Evolutionary conservation across 2,888 invertebrate genomes (phyloP).

Genomic region (Bombylius major): DNA sequence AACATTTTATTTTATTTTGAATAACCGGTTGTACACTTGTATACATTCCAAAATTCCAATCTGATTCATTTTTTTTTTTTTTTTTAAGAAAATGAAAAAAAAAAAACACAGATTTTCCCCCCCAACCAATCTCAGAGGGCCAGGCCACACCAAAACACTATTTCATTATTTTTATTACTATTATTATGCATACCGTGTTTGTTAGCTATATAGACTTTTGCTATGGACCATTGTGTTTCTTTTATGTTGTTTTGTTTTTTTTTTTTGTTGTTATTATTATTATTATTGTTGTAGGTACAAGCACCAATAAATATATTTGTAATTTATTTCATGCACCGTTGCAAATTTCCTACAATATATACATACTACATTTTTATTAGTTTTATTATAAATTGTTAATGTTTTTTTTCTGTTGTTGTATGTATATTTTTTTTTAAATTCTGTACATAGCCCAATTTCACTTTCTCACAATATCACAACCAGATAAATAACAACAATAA

Average conservation of each 20-base stretch:
- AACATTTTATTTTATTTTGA: no score
- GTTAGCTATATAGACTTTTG: no score
- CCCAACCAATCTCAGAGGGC: no score
- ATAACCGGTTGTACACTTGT: no score
- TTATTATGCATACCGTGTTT: no score
- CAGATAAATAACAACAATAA: no score
- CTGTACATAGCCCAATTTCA: neutral
- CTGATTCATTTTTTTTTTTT: no score
- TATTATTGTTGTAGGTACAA: neutral
- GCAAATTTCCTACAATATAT: neutral
- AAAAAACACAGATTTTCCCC: no score
- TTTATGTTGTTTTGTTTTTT: neutral
- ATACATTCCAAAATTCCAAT: no score
- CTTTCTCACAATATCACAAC: neutral
- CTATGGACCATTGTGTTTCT: neutral
- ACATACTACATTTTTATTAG: neutral
- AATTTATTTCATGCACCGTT: neutral
- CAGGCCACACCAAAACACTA: no score
- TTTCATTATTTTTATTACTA: no score
- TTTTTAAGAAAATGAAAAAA: no score
- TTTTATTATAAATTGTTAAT: neutral
- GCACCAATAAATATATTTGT: neutral
- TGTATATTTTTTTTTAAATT: neutral
- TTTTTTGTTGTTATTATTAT: neutral
- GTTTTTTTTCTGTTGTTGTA: neutral